Percentiles rank a stretch among this genome's conserved stretches.
These are phyloP conservation scores for Vanessa atalanta DNA, from an alignment of 1,140 invertebrate species.

Conservation along the genomic window DNA sequence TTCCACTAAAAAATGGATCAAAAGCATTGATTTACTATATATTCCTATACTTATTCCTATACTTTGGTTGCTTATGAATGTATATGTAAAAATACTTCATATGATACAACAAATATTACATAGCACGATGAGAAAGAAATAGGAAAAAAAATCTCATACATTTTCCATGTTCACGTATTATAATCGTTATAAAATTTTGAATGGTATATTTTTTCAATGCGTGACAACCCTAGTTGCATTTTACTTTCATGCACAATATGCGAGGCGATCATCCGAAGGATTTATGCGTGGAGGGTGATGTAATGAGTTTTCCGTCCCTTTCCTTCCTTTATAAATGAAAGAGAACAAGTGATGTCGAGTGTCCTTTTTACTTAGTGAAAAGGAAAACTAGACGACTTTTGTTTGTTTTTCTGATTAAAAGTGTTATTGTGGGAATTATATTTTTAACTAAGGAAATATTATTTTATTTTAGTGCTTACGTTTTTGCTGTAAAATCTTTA, in stretches of 20 bases:
- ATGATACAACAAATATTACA: no score
- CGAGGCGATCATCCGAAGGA: slow-evolving; percentile 5
- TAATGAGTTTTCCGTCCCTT: slow-evolving; percentile 4
- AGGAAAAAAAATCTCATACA: no score
- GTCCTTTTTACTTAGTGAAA: slow-evolving; percentile 14
- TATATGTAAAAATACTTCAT: no score
- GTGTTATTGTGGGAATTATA: not conserved
- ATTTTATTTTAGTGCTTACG: not conserved
- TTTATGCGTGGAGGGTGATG: slow-evolving; percentile 11
- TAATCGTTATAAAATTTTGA: no score
- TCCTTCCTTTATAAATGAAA: not conserved
- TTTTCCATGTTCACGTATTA: no score
- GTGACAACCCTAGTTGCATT: slow-evolving; percentile 7
- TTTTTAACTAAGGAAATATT: not conserved
- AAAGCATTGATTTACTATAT: no score
- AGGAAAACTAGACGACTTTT: slow-evolving; percentile 9
- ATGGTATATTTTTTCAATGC: not conserved
- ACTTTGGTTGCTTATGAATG: no score
- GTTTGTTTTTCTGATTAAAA: slow-evolving; percentile 10
- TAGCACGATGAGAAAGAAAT: no score
- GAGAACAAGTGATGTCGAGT: not conserved
- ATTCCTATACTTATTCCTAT: no score
- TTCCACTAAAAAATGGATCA: no score
- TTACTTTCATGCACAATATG: slow-evolving; percentile 15
- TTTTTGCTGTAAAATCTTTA: no score